Evolutionary conservation across 2,888 invertebrate genomes (phyloP), one percentile per base, ranked within the genome.

Genomic region (Mesopsocus fuscifrons): DNA sequence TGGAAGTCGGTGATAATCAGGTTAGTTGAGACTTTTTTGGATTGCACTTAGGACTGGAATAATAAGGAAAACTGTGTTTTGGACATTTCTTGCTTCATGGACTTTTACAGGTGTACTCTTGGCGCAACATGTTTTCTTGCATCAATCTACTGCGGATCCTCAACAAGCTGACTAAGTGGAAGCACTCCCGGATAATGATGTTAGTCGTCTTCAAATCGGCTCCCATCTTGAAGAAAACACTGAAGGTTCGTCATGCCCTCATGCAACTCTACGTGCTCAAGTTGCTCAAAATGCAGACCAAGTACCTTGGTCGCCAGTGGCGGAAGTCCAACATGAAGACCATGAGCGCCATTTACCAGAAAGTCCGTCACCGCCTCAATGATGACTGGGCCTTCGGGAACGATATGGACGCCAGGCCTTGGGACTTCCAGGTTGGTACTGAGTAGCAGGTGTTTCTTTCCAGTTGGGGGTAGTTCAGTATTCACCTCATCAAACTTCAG

Each of bases 331-430:
- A 99, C 59, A 98, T 99, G 95, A 97, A 95, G 62, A 94, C 94
- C 1, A 91, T 99, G 65, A 95, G 95, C 59, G 94, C 95, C 45
- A 99, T 99, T 57, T 99, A 98, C 60, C 83, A 91, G 45, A 95
- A 97, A 69, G 88, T 89, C 2, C 71, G 94, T 21, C 94, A 95
- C 65, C 74, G 95, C 44, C 68, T 98, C 34, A 97, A 95, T 56
- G 98, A 99, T 59, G 98, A 99, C 61, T 99, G 98, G 98, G 98
- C 98, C 2, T 98, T 87, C 67, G 97, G 97, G 43, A 98, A 98
- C 66, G 85, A 95, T 67, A 74, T 95, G 53, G 94, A 97, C 64
- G 94, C 94, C 1, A 71, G 92, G 47, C 95, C 95, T 1, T 95
- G 94, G 94, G 95, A 98, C 60, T 97, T 89, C 53, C 85, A 98